These are phyloP conservation scores for Momotus momota DNA, from an alignment of 2,797 vertebrate species.

Conservation along the genomic window DNA sequence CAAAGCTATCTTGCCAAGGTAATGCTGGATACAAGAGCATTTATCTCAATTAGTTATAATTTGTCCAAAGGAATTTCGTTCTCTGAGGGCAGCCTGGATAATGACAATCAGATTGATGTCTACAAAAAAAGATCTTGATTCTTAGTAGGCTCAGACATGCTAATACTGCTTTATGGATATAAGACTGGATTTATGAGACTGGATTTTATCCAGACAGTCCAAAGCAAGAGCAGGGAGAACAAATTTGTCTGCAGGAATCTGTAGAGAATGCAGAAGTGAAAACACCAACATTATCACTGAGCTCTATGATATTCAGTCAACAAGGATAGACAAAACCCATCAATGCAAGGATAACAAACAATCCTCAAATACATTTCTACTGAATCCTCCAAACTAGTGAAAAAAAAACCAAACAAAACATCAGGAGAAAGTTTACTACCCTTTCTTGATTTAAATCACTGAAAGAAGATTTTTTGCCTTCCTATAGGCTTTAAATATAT, in stretches of 20 bases:
- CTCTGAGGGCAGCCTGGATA: background rate
- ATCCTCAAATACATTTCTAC: background rate
- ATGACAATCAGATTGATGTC: background rate
- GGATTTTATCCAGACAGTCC: background rate
- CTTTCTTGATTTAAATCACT: background rate
- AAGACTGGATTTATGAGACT: background rate
- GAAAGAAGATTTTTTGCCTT: background rate
- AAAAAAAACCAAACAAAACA: background rate
- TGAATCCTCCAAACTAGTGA: background rate
- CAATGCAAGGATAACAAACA: background rate
- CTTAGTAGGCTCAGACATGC: background rate
- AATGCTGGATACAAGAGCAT: background rate
- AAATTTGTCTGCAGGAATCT: background rate
- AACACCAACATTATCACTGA: background rate
- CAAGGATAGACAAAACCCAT: background rate
- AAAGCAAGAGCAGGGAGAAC: background rate
- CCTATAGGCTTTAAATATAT: background rate
- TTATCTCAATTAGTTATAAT: background rate
- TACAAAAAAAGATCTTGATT: background rate
- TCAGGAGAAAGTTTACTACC: accelerated
- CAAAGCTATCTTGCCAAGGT: background rate
- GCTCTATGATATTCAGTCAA: background rate
- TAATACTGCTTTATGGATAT: background rate
- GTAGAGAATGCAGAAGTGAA: background rate
- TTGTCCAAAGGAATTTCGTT: background rate